Percentiles rank a stretch among this genome's conserved stretches.
Evolutionary conservation across 2,113 vertebrate genomes (phyloP).

Genomic region (Carassius carassius): DNA sequence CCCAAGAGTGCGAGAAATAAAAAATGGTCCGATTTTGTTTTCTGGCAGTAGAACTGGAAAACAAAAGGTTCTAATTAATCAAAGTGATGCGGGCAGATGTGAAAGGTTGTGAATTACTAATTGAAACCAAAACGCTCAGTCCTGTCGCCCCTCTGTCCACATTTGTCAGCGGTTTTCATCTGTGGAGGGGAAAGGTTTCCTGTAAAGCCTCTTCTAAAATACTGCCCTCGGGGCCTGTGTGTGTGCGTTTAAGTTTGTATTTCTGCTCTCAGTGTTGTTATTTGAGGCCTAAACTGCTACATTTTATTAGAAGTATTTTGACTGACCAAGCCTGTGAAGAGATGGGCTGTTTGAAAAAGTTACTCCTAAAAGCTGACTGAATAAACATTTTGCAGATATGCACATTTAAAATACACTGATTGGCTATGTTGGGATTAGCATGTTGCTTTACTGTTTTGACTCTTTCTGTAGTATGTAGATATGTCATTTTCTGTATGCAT

Average conservation of each 20-base stretch:
- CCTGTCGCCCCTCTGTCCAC: constrained; percentile 31
- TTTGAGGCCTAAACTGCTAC: not conserved
- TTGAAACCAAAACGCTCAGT: constrained; percentile 51
- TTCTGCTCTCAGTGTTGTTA: not conserved
- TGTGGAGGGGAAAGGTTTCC: constrained; percentile 24
- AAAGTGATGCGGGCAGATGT: constrained; percentile 53
- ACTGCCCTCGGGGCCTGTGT: constrained; percentile 6
- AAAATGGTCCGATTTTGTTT: constrained; percentile 49
- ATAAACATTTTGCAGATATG: not conserved
- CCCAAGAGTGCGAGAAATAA: constrained; percentile 46
- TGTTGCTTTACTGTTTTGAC: not conserved
- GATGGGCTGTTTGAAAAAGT: not conserved
- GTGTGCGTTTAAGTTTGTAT: not conserved
- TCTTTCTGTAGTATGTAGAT: not conserved
- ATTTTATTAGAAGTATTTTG: not conserved
- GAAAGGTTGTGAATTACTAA: constrained; percentile 58
- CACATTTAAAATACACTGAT: not conserved
- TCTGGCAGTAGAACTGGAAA: constrained; percentile 62
- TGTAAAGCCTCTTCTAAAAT: constrained; percentile 29
- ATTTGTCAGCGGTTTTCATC: constrained; percentile 55
- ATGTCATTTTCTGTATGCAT: not conserved
- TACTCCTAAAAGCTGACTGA: not conserved
- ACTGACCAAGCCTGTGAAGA: not conserved
- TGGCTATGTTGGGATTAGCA: not conserved
- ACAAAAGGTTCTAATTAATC: constrained; percentile 60